Evolutionary conservation across 1,140 invertebrate species (phyloP), one percentile per base, ranked within the genome.

Genomic region (Sinella curviseta): DNA sequence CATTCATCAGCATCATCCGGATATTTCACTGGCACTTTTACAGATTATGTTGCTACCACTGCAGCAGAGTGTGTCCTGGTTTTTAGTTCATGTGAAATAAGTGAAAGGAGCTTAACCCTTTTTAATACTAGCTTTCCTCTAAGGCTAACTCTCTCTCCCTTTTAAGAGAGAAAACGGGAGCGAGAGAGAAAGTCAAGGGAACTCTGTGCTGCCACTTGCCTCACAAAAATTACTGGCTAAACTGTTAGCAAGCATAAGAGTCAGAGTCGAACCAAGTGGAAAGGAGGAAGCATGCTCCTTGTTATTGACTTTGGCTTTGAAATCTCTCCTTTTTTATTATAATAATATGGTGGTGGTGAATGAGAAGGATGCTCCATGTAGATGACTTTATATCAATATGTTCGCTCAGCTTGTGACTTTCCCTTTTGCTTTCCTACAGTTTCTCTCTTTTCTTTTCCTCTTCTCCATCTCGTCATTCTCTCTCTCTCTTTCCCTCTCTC

Each of bases 81-180:
- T n/a, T n/a, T 48, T 48, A 12, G 39, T 48, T 48, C 39, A 48
- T 48, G 39, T 48, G 39, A 48, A 48, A 8, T 31, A 33, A 31
- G 65, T 70, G 65, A 70, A 70, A 70, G 65, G 31, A 70, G 65
- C 65, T 70, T 70, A 70, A 70, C 65, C 65, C 65, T 33, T 70
- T 70, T 70, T 70, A 70, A 70, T 70, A 33, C 65, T 70, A 31
- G 24, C 20, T 12, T 48, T 48, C 8, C 8, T 48, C 26, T 33
- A 70, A 70, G 39, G 39, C 65, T n/a, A n/a, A n/a, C n/a, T n/a
- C n/a, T n/a, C n/a, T n/a, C n/a, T n/a, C n/a, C n/a, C n/a, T n/a
- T n/a, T n/a, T n/a, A n/a, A n/a, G 31, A 30, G 31, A 24, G 31
- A 31, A 26, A 60, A 48, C 39, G 20, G 39, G 20, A 12, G 20